A percentile compares a stretch with the other conserved stretches of the same genome.
phyloP scores from a whole-genome alignment of 2,113 vertebrate genomes.

The Pogonocichla stellata region DNA sequence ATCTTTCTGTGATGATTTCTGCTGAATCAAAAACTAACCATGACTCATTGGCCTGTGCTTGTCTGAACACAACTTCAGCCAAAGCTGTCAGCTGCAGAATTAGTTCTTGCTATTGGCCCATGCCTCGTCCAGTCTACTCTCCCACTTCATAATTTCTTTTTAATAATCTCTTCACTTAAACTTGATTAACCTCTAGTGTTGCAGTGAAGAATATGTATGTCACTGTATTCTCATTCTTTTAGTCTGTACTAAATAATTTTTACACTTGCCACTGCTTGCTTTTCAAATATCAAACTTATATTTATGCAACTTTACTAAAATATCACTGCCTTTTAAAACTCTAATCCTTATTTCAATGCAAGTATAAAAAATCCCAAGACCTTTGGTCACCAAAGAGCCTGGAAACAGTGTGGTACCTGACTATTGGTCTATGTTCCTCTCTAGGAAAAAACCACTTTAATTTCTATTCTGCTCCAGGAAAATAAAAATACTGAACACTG shows the following conservation, averaged over 20 bases:
- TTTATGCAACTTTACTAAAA: neutral
- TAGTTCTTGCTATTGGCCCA: neutral
- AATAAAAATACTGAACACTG: neutral
- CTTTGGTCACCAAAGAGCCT: neutral
- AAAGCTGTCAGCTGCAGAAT: neutral
- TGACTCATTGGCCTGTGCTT: neutral
- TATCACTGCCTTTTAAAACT: neutral
- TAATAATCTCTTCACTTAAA: neutral
- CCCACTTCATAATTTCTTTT: neutral
- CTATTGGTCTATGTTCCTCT: neutral
- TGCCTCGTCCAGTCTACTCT: neutral
- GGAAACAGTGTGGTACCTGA: neutral
- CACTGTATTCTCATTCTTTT: neutral
- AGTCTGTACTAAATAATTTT: neutral
- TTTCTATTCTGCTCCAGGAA: neutral
- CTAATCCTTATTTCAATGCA: neutral
- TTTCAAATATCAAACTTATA: neutral
- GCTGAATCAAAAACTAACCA: neutral
- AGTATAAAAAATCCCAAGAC: neutral
- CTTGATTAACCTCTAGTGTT: neutral
- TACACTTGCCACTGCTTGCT: neutral
- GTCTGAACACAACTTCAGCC: neutral
- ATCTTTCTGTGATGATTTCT: neutral
- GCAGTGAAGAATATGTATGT: neutral
- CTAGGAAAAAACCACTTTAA: neutral